These are phyloP conservation scores for Cephus sareptanus DNA, from an alignment of 2,888 invertebrate species.

Conservation along the genomic window DNA sequence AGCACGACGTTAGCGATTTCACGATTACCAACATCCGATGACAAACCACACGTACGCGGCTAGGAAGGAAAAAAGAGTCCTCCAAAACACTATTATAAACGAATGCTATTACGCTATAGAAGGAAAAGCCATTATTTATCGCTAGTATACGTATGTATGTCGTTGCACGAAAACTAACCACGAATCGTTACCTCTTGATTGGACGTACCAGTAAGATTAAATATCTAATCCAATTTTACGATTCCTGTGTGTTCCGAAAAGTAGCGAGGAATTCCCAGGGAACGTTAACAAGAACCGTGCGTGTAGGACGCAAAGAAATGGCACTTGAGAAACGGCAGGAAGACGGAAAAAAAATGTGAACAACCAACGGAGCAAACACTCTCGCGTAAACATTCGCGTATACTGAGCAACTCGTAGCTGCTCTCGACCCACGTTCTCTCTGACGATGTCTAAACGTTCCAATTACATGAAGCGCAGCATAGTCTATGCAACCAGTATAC, in stretches of 20 bases:
- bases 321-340: background rate
- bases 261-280: background rate
- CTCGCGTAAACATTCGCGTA: conserved; percentile 1
- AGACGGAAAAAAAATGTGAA: background rate
- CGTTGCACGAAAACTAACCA: background rate
- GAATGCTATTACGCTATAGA: no score
- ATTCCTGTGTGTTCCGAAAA: background rate
- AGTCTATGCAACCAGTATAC: background rate
- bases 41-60: background rate
- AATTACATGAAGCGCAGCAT: background rate
- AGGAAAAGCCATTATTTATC: no score
- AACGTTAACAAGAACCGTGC: background rate
- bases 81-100: no score
- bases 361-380: background rate
- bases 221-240: background rate
- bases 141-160: no score
- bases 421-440: conserved; percentile 2
- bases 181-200: background rate
- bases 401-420: background rate
- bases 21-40: background rate
- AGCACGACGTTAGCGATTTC: background rate
- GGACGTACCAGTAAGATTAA: background rate
- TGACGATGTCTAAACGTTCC: background rate
- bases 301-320: background rate
- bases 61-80: no score